These are phyloP conservation scores for Henricia sp. DNA, from an alignment of 53 echinoderm and acorn worm genomes.

Conservation along the genomic window DNA sequence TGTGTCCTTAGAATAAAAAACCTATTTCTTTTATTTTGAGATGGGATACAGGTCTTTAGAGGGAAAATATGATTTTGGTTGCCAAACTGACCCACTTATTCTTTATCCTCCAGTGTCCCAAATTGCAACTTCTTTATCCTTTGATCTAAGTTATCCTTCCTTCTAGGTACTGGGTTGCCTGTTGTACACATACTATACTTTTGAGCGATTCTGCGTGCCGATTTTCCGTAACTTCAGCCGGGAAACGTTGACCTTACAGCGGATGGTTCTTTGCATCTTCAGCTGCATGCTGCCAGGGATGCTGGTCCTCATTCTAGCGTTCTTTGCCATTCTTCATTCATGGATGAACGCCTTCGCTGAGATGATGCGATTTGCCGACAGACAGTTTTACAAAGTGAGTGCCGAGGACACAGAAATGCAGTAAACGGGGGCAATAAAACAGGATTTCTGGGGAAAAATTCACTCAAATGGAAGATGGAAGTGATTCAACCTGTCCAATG, in stretches of 20 bases:
- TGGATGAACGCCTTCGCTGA: slow-evolving; percentile 97
- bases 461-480: too few relatives aligned
- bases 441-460: too few relatives aligned
- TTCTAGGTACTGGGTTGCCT: slow-evolving; percentile 77
- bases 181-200: slow-evolving; percentile 90
- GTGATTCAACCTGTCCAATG: too few relatives aligned
- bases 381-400: slow-evolving; percentile 95
- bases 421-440: background rate
- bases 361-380: slow-evolving; percentile 96
- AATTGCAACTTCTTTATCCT: too few relatives aligned
- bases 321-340: slow-evolving; percentile 89
- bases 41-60: too few relatives aligned
- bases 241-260: slow-evolving; percentile 77
- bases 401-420: background rate
- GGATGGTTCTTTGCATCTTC: slow-evolving; percentile 68
- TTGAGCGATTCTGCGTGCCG: slow-evolving; percentile 84
- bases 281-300: slow-evolving; percentile 92
- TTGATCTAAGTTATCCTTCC: background rate
- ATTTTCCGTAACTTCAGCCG: slow-evolving; percentile 81
- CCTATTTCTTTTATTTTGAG: too few relatives aligned
- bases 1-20: too few relatives aligned
- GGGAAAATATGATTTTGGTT: too few relatives aligned
- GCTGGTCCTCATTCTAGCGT: slow-evolving; percentile 79
- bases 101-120: too few relatives aligned
- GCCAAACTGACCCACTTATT: too few relatives aligned